Percentiles rank a stretch among this genome's conserved stretches.
Conservation (phyloP, 1,140 invertebrate species). For the Portunus trituberculatus region DNA sequence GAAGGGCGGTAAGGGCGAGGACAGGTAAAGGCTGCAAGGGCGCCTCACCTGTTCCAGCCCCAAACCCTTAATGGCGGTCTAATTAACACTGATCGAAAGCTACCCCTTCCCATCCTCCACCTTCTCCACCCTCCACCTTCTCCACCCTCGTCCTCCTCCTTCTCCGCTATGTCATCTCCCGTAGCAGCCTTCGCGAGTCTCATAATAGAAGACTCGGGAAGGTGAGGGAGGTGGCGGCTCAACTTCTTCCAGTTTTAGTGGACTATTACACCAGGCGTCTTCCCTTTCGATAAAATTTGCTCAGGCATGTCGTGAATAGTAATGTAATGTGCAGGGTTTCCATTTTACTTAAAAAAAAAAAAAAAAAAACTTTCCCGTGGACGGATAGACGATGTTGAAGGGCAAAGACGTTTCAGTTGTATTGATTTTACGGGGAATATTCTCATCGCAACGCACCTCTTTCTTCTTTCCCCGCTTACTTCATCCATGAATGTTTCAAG, state of each 20-base stretch:
- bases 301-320: too few relatives aligned
- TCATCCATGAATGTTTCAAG: too few relatives aligned
- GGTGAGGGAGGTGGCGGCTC: neutral
- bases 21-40: neutral
- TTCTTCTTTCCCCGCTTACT: too few relatives aligned
- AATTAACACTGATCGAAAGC: slow-evolving; percentile 57
- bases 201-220: neutral
- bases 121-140: neutral
- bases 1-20: slow-evolving; percentile 26
- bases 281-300: too few relatives aligned
- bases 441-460: too few relatives aligned
- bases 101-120: neutral
- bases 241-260: neutral
- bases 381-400: too few relatives aligned
- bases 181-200: neutral
- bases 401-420: too few relatives aligned
- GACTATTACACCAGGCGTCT: too few relatives aligned
- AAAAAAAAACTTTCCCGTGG: too few relatives aligned
- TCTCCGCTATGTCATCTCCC: neutral
- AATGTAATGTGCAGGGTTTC: too few relatives aligned
- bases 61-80: slow-evolving; percentile 36
- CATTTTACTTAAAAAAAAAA: too few relatives aligned
- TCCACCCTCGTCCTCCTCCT: neutral
- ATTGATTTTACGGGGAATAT: too few relatives aligned
- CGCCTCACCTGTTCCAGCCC: slow-evolving; percentile 14